Evolutionary conservation across 2,888 invertebrate species (phyloP).

Genomic region (Acheta domesticus): DNA sequence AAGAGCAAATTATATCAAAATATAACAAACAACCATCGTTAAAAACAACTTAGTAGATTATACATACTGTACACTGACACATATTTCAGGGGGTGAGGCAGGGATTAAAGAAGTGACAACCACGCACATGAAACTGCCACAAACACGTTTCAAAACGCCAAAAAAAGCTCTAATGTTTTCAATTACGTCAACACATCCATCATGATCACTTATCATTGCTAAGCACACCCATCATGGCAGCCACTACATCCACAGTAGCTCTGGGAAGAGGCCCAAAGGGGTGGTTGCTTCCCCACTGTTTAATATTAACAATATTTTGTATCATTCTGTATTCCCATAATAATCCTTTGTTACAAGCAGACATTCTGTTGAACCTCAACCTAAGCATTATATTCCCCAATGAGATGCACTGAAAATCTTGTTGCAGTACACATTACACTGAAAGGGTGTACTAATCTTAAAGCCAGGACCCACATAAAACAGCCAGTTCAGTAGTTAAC

Average conservation of each 20-base stretch:
- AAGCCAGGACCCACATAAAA: conserved; percentile 9
- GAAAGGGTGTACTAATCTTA: neutral
- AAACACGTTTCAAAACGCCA: neutral
- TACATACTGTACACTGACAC: neutral
- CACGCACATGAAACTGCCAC: conserved; percentile 6
- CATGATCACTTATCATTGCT: neutral
- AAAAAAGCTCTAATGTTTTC: neutral
- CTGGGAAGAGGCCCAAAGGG: conserved; percentile 5
- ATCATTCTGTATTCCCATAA: neutral
- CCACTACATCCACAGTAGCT: neutral
- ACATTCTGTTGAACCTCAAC: neutral
- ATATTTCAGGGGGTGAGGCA: neutral
- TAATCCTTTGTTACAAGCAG: neutral
- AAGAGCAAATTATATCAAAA: neutral
- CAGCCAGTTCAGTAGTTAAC: neutral
- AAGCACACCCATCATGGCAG: conserved; percentile 5
- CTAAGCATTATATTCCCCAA: neutral
- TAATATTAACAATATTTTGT: too few relatives aligned
- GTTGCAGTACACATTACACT: conserved; percentile 7
- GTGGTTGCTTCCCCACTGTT: neutral
- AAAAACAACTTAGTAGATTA: neutral
- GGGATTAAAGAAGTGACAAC: conserved; percentile 18
- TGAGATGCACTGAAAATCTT: neutral
- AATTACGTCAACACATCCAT: neutral
- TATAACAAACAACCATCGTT: neutral